Conservation (phyloP, 2,888 invertebrate species). For the Agrilus biguttatus region DNA sequence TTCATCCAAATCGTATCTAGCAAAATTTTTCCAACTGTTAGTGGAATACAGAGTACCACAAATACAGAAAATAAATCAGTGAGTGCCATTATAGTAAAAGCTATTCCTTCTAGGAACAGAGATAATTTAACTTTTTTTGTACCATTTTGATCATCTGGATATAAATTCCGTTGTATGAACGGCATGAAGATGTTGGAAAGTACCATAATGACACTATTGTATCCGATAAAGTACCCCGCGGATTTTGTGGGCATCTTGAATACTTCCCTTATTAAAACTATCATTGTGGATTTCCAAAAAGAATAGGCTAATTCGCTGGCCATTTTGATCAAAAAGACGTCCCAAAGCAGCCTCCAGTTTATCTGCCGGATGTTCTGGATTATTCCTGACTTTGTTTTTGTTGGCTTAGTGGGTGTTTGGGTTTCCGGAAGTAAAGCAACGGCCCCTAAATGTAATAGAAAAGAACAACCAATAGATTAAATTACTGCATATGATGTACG, state of each 20-base stretch:
- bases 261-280: conserved; percentile 33
- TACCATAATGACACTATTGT: conserved; percentile 38
- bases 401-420: neutral
- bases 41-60: conserved; percentile 34
- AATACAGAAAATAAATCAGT: too few relatives aligned
- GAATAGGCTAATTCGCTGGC: conserved; percentile 40
- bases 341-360: conserved; percentile 39
- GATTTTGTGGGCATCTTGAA: conserved; percentile 37
- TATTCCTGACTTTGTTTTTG: conserved; percentile 17
- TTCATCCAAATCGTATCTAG: conserved; percentile 39
- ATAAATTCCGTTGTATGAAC: conserved; percentile 34
- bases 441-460: too few relatives aligned
- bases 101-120: conserved; percentile 34
- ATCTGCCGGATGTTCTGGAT: conserved; percentile 32
- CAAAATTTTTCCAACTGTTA: conserved; percentile 37
- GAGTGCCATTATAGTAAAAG: too few relatives aligned
- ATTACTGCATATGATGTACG: too few relatives aligned
- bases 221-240: conserved; percentile 44
- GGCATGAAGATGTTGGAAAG: conserved; percentile 36
- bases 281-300: conserved; percentile 39
- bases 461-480: too few relatives aligned
- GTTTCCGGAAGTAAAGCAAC: too few relatives aligned
- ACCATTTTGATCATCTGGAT: conserved; percentile 32
- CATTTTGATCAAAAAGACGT: conserved; percentile 39
- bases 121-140: conserved; percentile 17